phyloP scores from a whole-genome alignment of 2,888 invertebrate species.

The Meghimatium bilineatum region DNA sequence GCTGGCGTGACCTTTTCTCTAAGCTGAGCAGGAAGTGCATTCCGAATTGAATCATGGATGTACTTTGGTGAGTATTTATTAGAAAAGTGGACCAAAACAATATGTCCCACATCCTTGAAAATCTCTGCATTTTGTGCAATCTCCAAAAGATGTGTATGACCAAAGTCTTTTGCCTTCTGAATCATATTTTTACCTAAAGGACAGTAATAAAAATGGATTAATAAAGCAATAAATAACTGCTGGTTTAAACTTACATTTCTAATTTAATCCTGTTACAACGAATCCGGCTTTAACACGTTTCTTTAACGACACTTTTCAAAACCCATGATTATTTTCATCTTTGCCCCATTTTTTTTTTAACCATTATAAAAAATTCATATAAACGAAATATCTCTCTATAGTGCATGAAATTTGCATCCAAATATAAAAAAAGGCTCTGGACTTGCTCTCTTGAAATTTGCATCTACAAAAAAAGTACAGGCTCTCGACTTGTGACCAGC shows the following conservation, averaged over 20 bases:
- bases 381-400: no score
- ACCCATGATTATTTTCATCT: no score
- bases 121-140: slow-evolving; percentile 63
- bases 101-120: slow-evolving; percentile 63
- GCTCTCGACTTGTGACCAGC: no score
- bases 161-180: slow-evolving; percentile 62
- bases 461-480: no score
- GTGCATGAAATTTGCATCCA: no score
- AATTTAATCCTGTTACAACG: no score
- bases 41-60: slow-evolving; percentile 56
- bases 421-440: no score
- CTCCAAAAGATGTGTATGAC: slow-evolving; percentile 70
- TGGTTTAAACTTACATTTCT: background rate
- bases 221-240: background rate
- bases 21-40: slow-evolving; percentile 56
- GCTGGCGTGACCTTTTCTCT: slow-evolving; percentile 61
- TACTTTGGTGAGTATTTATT: slow-evolving; percentile 66
- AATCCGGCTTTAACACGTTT: no score
- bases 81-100: slow-evolving; percentile 71
- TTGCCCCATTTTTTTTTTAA: no score
- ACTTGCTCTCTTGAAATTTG: no score
- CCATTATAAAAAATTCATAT: no score
- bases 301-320: no score
- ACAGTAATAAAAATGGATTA: background rate
- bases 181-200: slow-evolving; percentile 51